Conservation (phyloP, 2,888 invertebrate genomes). For the Willowsia nigromaculata region DNA sequence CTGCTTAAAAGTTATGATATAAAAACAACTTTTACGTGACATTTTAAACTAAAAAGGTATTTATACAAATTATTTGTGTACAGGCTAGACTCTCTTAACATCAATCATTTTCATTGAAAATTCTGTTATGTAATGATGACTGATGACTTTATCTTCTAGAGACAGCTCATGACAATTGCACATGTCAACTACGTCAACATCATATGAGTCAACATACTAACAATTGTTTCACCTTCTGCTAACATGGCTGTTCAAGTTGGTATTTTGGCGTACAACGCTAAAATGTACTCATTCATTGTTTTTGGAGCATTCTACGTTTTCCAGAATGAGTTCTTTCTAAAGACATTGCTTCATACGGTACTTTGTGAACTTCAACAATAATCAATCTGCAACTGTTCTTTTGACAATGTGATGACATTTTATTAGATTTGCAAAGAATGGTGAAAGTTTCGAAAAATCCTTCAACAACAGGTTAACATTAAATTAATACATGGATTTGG, state of each 20-base stretch:
- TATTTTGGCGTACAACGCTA: neutral
- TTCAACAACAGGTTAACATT: neutral
- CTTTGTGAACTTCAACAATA: constrained; percentile 10
- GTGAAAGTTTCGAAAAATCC: too few species aligned
- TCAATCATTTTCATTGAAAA: too few species aligned
- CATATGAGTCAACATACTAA: neutral
- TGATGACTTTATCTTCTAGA: too few species aligned
- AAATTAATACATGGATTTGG: neutral
- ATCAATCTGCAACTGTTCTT: neutral
- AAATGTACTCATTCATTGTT: neutral
- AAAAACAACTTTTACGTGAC: too few species aligned
- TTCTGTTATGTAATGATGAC: too few species aligned
- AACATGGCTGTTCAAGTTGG: neutral
- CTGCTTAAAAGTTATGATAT: too few species aligned
- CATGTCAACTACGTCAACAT: neutral
- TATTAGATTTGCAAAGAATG: too few species aligned
- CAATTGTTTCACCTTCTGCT: neutral
- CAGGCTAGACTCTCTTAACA: too few species aligned
- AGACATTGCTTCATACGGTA: neutral
- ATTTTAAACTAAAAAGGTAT: too few species aligned
- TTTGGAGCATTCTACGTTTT: neutral
- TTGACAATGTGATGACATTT: neutral
- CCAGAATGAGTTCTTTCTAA: neutral
- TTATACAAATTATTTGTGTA: too few species aligned
- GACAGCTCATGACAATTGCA: too few species aligned